Conservation (phyloP, 1,140 invertebrate species). For the Whitmania pigra region DNA sequence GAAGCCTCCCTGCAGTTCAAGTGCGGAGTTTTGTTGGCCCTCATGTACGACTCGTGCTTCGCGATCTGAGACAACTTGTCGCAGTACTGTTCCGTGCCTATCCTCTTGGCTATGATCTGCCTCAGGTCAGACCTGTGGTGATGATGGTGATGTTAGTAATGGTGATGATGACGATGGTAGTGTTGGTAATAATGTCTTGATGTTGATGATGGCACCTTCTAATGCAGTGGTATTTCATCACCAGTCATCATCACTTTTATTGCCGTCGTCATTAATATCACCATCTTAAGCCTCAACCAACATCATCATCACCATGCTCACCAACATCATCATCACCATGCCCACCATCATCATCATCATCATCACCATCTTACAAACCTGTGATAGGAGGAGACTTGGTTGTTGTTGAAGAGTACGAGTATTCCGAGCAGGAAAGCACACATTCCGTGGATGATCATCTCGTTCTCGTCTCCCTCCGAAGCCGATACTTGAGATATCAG, state of each 20-base stretch:
- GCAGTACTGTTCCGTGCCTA: constrained; percentile 77
- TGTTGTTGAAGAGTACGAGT: constrained; percentile 82
- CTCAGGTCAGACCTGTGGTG: constrained; percentile 56
- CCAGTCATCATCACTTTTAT: too few relatives aligned
- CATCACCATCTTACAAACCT: constrained; percentile 38
- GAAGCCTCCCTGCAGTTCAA: constrained; percentile 57
- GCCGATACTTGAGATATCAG: constrained; percentile 43
- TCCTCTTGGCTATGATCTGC: constrained; percentile 74
- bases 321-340: neutral
- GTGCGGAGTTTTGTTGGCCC: constrained; percentile 83
- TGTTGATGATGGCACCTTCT: too few relatives aligned
- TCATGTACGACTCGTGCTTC: constrained; percentile 76
- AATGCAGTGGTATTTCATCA: too few relatives aligned
- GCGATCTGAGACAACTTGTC: constrained; percentile 73
- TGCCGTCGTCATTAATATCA: too few relatives aligned
- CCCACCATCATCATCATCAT: too few relatives aligned
- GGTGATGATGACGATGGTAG: too few relatives aligned
- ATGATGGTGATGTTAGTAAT: too few relatives aligned
- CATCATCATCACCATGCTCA: too few relatives aligned
- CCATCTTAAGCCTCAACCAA: neutral
- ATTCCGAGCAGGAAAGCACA: constrained; percentile 87
- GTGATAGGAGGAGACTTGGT: constrained; percentile 63
- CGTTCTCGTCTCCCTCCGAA: constrained; percentile 61
- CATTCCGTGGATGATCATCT: constrained; percentile 73
- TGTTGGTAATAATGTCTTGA: too few relatives aligned